Evolutionary conservation across 2,797 vertebrate genomes (phyloP), one percentile per base, ranked within the genome.

Genomic region (Acanthurus tractus): DNA sequence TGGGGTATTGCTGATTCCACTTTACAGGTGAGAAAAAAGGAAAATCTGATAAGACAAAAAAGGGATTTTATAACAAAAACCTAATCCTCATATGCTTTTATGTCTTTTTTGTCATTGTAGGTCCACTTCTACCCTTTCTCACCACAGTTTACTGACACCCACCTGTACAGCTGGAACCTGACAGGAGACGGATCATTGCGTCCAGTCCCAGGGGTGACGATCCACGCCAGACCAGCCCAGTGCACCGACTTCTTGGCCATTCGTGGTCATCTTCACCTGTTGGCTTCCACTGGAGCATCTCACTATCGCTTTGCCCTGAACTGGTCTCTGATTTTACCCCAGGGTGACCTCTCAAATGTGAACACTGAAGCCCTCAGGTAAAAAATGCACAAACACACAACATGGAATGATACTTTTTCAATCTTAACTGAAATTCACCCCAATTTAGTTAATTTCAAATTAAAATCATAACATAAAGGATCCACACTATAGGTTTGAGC

Each of bases 281-380:
- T 99, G 71, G 94, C 88, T 2, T 94, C 90, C 50, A 94, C 96
- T 50, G 96, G 96, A 76, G 94, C 97, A 25, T 95, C 96, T 20
- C 96, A 98, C 81, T 99, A 97, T 74, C 94, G 96, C 85, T 99
- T 99, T 36, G 96, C 97, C 45, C 95, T 99, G 44, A 97, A 98
- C 89, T 99, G 98, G 98, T 94, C 97, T 3, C 91, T 96, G 8
- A 93, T 99, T 88, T 89, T 99, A 81, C 97, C 97, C 62, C 91
- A 93, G 0, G 97, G 97, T 44, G 93, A 96, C 81, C 69, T 93
- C 64, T 95, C 95, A 0, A 65, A 76, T 9, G 87, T 95, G 15
- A 96, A 98, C 90, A 91, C 72, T 13, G 96, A 97, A 46, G 95
- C 94, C 34, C 88, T 99, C 14, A 91, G 96, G 94, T 94, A 90